Base-by-base conservation (phyloP, 2,888 invertebrate genomes). In the Cephus rjabovi region DNA sequence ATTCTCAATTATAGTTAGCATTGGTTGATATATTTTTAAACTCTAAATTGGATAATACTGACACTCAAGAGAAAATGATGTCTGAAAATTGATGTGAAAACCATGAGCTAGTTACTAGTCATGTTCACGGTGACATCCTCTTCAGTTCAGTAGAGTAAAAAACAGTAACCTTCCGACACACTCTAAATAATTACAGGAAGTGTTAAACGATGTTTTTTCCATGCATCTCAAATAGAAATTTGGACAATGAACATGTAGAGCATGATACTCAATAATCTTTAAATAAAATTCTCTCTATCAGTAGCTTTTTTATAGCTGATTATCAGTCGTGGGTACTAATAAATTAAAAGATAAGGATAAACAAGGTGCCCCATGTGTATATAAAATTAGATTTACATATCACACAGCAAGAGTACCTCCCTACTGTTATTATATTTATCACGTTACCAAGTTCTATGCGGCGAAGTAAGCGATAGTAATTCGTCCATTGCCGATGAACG, bases 31-130 rank as follows among this genome's bases (percentile, higher is more conserved):
- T 81, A 79, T 80, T 78, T 75, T 81, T 80, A 80, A 76, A 77
- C 77, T 80, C 79, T 79, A 85, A 83, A 84, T 84, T 84, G 83
- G 84, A 85, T 84, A 84, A 85, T 83, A 79, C 79, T 75, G 73
- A 81, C 81, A 80, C 80, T 85, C 76, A 81, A 56, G 77, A 83
- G 84, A 83, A 83, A 84, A 84, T 84, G 83, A 76, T 79, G 78
- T 78, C 31, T 71, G 34, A 30, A 71, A 71, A 71, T 31, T 71
- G 73, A 56, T 23, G 23, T 56, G 9, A 15, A 56, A 56, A 56
- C 23, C 56, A 56, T 56, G 56, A 56, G 23, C 56, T 23, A 56
- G 23, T 23, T 56, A 56, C 23, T 23, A 56, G 56, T 56, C 9
- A 56, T 56, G 56, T 23, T 56, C 56, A 56, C 6, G 9, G 56